Evolutionary conservation across 2,113 vertebrate species (phyloP).

Genomic region (Crotalus horridus): DNA sequence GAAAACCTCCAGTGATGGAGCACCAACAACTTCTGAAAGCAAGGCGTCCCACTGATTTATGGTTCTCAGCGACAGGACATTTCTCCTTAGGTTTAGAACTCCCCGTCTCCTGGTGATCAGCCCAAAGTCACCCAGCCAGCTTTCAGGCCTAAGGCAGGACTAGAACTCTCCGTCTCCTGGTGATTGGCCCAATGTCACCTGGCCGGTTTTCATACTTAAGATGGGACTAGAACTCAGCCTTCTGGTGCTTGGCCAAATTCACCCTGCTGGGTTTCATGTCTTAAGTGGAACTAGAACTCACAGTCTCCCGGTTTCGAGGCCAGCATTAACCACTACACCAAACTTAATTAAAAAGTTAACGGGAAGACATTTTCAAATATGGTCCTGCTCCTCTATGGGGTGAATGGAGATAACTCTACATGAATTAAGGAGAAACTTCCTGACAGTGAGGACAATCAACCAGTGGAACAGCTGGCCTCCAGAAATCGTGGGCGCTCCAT

Average conservation of each 20-base stretch:
- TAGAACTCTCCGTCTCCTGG: too few species aligned
- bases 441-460: too few species aligned
- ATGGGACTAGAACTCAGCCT: too few species aligned
- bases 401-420: background rate
- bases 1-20: background rate
- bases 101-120: too few species aligned
- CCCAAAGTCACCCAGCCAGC: too few species aligned
- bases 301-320: background rate
- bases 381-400: background rate
- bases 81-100: too few species aligned
- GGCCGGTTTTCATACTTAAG: background rate
- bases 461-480: too few species aligned
- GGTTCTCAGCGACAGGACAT: background rate
- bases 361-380: background rate
- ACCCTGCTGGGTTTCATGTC: background rate
- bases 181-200: too few species aligned
- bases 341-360: background rate
- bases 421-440: background rate
- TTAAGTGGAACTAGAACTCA: background rate
- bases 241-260: background rate
- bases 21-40: background rate
- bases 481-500: too few species aligned
- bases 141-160: too few species aligned
- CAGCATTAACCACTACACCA: background rate
- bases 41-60: rapidly evolving